These are phyloP conservation scores for Syngnathoides biaculeatus DNA, from an alignment of 2,113 vertebrate genomes.

Conservation along the genomic window DNA sequence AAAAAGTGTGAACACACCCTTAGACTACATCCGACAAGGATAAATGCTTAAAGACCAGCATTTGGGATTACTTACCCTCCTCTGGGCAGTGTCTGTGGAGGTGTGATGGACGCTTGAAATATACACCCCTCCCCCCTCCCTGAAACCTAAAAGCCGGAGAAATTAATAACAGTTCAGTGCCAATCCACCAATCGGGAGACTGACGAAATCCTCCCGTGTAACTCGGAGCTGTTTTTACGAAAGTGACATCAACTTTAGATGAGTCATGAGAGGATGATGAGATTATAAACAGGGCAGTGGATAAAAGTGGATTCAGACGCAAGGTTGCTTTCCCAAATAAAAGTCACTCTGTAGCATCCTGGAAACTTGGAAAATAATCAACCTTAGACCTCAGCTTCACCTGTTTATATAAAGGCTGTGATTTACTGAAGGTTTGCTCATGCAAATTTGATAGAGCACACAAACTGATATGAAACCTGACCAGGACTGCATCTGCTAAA, in stretches of 20 bases:
- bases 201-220: background rate
- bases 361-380: background rate
- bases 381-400: background rate
- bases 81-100: slow-evolving; percentile 27
- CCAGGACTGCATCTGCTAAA: too few relatives aligned
- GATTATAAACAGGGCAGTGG: background rate
- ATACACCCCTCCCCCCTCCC: slow-evolving; percentile 6
- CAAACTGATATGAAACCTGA: too few relatives aligned
- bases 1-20: background rate
- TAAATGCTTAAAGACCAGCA: slow-evolving; percentile 31
- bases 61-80: slow-evolving; percentile 38
- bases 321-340: background rate
- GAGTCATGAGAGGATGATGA: background rate
- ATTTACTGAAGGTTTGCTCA: too few relatives aligned
- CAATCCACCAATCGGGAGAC: background rate
- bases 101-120: slow-evolving; percentile 33
- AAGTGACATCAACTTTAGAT: slow-evolving; percentile 8
- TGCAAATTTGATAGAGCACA: too few relatives aligned
- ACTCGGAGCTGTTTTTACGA: background rate
- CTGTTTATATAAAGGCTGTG: too few relatives aligned
- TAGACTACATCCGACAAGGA: background rate
- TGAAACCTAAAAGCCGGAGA: slow-evolving; percentile 31
- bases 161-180: slow-evolving; percentile 38
- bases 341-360: background rate
- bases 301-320: background rate